phyloP scores from a whole-genome alignment of 2,113 vertebrate species.

The Phaethon lepturus region DNA sequence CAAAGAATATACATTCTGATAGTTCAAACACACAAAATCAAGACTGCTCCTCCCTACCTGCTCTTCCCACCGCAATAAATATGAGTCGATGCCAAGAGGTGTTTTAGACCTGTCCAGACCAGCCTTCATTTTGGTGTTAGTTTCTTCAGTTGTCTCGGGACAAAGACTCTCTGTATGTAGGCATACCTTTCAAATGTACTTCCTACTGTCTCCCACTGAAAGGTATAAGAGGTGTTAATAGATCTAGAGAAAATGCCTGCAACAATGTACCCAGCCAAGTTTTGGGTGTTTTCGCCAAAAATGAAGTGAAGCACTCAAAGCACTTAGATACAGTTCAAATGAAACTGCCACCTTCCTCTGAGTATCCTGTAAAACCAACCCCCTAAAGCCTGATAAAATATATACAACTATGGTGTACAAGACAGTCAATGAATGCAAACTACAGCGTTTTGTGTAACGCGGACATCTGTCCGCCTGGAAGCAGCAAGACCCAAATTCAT shows the following conservation, averaged over 20 bases:
- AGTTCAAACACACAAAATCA: background rate
- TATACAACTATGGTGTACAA: background rate
- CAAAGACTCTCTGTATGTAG: background rate
- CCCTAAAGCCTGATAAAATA: background rate
- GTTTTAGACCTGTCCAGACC: conserved; percentile 9
- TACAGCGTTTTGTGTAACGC: background rate
- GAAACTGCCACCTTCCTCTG: background rate
- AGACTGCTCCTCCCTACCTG: conserved; percentile 7
- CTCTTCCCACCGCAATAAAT: conserved; percentile 10
- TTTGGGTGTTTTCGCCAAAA: rapidly evolving
- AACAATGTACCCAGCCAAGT: background rate
- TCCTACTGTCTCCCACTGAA: background rate
- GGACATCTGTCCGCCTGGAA: background rate
- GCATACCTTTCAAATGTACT: background rate
- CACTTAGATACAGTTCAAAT: background rate
- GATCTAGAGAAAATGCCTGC: background rate
- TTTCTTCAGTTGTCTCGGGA: background rate
- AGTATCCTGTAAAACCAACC: background rate
- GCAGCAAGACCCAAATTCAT: background rate
- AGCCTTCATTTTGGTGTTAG: background rate
- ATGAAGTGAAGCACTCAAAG: background rate
- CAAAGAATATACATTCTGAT: background rate
- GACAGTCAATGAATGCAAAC: background rate
- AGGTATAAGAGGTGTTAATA: background rate
- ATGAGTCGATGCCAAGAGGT: background rate